A percentile compares a stretch with the other conserved stretches of the same genome.
Evolutionary conservation across 2,113 vertebrate genomes (phyloP).

Genomic region (Sus scrofa): T2T-Sscrofa CM000819.6:125709001-125709500

Average conservation of each 20-base stretch:
- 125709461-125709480: neutral
- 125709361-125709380: neutral
- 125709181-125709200: neutral
- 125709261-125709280: slow-evolving; percentile 6
- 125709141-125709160: neutral
- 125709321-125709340: neutral
- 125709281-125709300: neutral
- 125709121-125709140: neutral
- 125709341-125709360: neutral
- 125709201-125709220: neutral
- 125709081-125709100: neutral
- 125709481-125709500: neutral
- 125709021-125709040: neutral
- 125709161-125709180: neutral
- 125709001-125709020: slow-evolving; percentile 23
- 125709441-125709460: neutral
- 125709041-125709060: neutral
- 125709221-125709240: neutral
- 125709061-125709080: neutral
- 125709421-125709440: too few species aligned
- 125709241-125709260: neutral
- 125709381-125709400: neutral
- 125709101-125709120: neutral
- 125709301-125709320: neutral
- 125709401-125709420: too few species aligned